These are phyloP conservation scores for Caenorhabditis doughertyi DNA, from an alignment of 2,888 invertebrate genomes.

Conservation along the genomic window DNA sequence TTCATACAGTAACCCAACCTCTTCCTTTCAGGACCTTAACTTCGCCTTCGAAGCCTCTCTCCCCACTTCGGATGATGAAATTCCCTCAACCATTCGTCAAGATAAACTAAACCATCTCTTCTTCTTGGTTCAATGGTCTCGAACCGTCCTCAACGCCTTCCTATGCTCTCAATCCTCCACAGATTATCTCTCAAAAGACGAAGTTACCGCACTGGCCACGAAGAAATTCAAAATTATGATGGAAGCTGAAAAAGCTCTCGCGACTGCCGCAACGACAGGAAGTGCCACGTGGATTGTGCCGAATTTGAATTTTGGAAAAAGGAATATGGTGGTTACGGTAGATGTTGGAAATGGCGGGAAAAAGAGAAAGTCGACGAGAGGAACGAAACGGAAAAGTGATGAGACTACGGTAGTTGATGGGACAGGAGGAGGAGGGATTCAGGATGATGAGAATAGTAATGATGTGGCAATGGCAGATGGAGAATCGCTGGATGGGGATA, in stretches of 20 bases:
- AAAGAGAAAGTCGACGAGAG: conserved; percentile 1
- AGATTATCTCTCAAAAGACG: conserved; percentile 32
- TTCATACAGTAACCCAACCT: too few relatives aligned
- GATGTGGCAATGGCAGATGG: conserved; percentile 9
- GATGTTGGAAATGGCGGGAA: not conserved
- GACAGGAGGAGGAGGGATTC: not conserved
- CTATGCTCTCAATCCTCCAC: conserved; percentile 33
- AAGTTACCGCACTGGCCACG: conserved; percentile 1
- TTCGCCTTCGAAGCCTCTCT: conserved; percentile 47
- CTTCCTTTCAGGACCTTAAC: conserved; percentile 24
- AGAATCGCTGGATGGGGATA: not conserved
- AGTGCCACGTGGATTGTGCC: conserved; percentile 39
- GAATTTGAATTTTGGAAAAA: conserved; percentile 38
- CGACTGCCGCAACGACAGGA: too few relatives aligned
- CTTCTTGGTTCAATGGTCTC: conserved; percentile 45
- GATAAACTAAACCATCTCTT: conserved; percentile 21
- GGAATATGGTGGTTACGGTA: not conserved
- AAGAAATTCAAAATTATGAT: conserved; percentile 49
- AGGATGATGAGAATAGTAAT: not conserved
- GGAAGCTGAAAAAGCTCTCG: conserved; percentile 47
- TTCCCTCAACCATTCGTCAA: not conserved
- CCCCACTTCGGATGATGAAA: not conserved
- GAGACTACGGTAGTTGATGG: not conserved
- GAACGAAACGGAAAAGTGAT: conserved; percentile 48
- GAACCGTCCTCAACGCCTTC: conserved; percentile 52